Evolutionary conservation across 2,113 vertebrate genomes (phyloP).

Genomic region (Syngnathus scovelli): DNA sequence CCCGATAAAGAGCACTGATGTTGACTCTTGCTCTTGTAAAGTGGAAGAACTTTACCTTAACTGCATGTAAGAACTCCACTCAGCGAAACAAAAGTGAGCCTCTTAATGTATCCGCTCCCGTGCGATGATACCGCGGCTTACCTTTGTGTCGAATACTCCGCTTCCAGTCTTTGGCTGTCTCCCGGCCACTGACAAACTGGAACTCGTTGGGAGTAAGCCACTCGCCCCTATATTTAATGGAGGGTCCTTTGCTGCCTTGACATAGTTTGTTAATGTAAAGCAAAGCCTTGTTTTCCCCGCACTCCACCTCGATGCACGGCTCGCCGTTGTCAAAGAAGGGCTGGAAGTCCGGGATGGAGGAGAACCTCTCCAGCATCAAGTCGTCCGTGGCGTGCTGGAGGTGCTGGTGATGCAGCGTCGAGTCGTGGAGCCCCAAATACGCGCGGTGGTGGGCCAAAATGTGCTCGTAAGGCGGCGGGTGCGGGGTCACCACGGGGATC

Average conservation of each 20-base stretch:
- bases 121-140: constrained; percentile 52
- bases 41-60: constrained; percentile 41
- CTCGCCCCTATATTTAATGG: constrained; percentile 93
- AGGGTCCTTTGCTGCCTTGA: constrained; percentile 95
- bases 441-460: constrained; percentile 80
- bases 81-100: not conserved
- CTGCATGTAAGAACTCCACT: constrained; percentile 19
- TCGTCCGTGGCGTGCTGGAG: constrained; percentile 81
- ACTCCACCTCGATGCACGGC: constrained; percentile 97
- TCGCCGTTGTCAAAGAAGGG: constrained; percentile 93
- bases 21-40: not conserved
- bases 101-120: not conserved
- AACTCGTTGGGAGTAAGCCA: constrained; percentile 98
- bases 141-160: constrained; percentile 97
- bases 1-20: not conserved
- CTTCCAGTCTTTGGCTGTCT: constrained; percentile 98
- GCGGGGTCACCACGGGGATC: constrained; percentile 84
- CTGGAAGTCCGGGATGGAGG: constrained; percentile 90
- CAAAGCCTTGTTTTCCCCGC: constrained; percentile 93
- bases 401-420: constrained; percentile 74
- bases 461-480: constrained; percentile 83
- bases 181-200: constrained; percentile 97
- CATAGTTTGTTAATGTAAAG: constrained; percentile 96
- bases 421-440: constrained; percentile 81
- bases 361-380: constrained; percentile 87